These are phyloP conservation scores for Gyrodactylus bullatarudis DNA, from an alignment of 1,140 invertebrate genomes.

Conservation along the genomic window DNA sequence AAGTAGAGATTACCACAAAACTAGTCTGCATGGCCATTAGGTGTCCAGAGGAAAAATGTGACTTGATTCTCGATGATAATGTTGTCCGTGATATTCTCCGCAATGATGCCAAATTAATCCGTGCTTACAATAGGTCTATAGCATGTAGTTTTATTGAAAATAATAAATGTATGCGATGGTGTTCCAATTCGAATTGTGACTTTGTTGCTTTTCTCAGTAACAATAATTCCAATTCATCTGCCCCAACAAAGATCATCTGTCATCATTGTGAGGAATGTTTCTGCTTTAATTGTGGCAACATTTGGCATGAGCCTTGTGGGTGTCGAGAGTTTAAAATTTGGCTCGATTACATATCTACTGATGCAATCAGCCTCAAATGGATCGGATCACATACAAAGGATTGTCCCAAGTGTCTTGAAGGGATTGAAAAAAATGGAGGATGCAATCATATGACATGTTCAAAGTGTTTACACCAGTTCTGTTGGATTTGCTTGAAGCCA, in stretches of 20 bases:
- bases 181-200: not conserved
- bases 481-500: not conserved
- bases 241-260: not conserved
- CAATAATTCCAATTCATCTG: not conserved
- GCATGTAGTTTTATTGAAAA: not conserved
- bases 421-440: not conserved
- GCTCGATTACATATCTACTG: not conserved
- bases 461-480: not conserved
- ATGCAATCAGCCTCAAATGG: not conserved
- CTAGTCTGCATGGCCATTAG: not conserved
- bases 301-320: not conserved
- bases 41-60: not conserved
- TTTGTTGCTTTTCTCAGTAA: too few relatives aligned
- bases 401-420: not conserved
- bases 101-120: not conserved
- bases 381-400: not conserved
- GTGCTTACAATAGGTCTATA: not conserved
- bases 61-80: not conserved
- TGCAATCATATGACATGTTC: not conserved
- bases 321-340: not conserved
- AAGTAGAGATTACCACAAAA: not conserved
- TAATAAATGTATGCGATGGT: not conserved
- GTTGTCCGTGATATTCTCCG: not conserved
- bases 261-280: not conserved
- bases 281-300: not conserved